These are phyloP conservation scores for Zophobas atratus DNA, from an alignment of 1,140 invertebrate genomes.

Conservation along the genomic window DNA sequence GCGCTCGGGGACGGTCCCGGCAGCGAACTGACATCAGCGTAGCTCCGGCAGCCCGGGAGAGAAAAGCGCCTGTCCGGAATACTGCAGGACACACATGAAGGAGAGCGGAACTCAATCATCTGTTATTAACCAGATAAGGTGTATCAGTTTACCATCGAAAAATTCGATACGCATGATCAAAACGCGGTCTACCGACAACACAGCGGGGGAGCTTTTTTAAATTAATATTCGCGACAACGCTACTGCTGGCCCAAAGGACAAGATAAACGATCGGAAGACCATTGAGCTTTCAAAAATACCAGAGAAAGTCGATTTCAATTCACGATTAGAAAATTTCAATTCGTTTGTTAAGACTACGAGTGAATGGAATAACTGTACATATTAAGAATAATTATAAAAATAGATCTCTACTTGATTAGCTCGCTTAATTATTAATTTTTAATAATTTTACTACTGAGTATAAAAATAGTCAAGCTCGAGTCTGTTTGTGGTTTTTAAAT, in stretches of 20 bases:
- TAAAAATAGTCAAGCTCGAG: too few species aligned
- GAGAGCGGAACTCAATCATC: constrained; percentile 45
- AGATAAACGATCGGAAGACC: neutral
- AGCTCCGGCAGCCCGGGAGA: constrained; percentile 62
- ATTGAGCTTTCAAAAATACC: neutral
- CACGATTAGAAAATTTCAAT: too few species aligned
- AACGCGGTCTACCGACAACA: constrained; percentile 32
- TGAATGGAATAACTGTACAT: too few species aligned
- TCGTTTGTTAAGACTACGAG: too few species aligned
- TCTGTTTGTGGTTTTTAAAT: too few species aligned
- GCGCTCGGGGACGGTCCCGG: constrained; percentile 59
- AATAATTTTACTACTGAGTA: too few species aligned
- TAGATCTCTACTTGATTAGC: too few species aligned
- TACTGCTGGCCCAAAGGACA: constrained; percentile 9
- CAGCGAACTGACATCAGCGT: constrained; percentile 58
- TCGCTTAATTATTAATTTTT: too few species aligned
- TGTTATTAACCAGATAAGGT: constrained; percentile 43
- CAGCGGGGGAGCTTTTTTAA: constrained; percentile 29
- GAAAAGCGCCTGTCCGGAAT: constrained; percentile 62
- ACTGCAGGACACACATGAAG: constrained; percentile 47
- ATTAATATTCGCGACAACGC: constrained; percentile 13
- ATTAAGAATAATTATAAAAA: too few species aligned
- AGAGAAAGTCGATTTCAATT: too few species aligned
- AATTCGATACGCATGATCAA: constrained; percentile 37
- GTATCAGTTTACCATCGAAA: constrained; percentile 36